Percentiles rank a stretch among this genome's conserved stretches.
Evolutionary conservation across 2,113 vertebrate species (phyloP).

Genomic region (Steatornis caripensis): DNA sequence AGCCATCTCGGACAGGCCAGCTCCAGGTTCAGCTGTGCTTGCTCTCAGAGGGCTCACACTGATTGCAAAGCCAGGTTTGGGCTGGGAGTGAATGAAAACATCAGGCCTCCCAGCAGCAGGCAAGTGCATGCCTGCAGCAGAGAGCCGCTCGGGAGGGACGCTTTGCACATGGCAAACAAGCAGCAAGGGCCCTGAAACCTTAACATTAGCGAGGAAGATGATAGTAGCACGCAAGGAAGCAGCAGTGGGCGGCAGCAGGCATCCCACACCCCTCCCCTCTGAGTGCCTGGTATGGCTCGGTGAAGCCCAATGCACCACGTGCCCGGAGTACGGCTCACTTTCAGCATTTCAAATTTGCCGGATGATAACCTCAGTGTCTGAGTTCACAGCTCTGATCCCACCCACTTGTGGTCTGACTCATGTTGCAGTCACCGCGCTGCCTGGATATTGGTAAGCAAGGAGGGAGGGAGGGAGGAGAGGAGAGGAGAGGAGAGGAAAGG

Average conservation of each 20-base stretch:
- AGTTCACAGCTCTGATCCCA: constrained; percentile 15
- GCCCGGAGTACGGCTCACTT: not conserved
- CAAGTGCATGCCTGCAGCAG: not conserved
- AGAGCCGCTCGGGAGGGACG: not conserved
- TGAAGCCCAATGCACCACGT: rapidly evolving
- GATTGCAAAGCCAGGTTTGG: not conserved
- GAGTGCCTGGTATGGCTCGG: not conserved
- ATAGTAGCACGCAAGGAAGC: not conserved
- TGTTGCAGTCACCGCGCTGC: constrained; percentile 5
- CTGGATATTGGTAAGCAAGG: not conserved
- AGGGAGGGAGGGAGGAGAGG: not conserved
- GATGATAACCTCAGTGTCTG: not conserved
- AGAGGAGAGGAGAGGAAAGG: not conserved
- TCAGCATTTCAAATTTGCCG: constrained; percentile 11
- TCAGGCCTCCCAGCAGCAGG: not conserved
- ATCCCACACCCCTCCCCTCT: not conserved
- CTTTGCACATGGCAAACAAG: not conserved
- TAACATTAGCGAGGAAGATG: not conserved
- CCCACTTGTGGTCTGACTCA: constrained; percentile 54
- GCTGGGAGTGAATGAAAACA: rapidly evolving
- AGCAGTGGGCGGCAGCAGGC: not conserved
- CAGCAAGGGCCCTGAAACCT: not conserved
- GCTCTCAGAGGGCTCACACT: not conserved
- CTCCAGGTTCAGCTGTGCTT: not conserved
- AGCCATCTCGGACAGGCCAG: not conserved